These are phyloP conservation scores for Syrphus vitripennis DNA, from an alignment of 2,888 invertebrate genomes.

Conservation along the genomic window DNA sequence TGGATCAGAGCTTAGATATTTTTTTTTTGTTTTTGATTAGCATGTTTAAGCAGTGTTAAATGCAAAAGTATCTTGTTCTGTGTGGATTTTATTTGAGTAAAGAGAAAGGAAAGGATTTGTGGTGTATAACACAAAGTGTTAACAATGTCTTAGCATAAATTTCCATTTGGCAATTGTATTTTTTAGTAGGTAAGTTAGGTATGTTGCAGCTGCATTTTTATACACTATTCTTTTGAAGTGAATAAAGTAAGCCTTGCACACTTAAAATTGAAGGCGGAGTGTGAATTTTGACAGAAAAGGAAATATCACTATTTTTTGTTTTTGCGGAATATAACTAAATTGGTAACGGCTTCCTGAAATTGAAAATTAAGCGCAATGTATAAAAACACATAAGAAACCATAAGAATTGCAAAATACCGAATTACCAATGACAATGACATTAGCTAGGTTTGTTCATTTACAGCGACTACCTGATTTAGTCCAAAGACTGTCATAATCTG, in stretches of 20 bases:
- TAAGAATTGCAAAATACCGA: too few relatives aligned
- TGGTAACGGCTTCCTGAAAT: background rate
- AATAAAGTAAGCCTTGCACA: background rate
- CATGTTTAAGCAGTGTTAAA: conserved; percentile 48
- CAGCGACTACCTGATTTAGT: too few relatives aligned
- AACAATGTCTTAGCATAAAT: conserved; percentile 50
- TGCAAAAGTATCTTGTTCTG: conserved; percentile 40
- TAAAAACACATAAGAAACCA: too few relatives aligned
- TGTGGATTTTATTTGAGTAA: conserved; percentile 9
- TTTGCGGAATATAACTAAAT: background rate
- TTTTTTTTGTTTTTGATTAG: conserved; percentile 16
- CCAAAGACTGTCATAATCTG: too few relatives aligned
- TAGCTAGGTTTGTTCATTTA: too few relatives aligned
- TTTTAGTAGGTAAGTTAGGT: background rate
- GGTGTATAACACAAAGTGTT: conserved; percentile 31
- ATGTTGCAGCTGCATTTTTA: conserved; percentile 6
- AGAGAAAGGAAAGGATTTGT: conserved; percentile 32
- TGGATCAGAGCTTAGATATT: background rate
- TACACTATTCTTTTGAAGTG: background rate
- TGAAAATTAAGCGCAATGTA: too few relatives aligned
- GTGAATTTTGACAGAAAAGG: background rate
- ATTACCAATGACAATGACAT: too few relatives aligned
- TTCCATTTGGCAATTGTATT: conserved; percentile 43
- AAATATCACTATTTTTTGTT: background rate
- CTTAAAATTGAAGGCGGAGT: background rate